phyloP scores from a whole-genome alignment of 2,113 vertebrate genomes.

The Pluvianellus socialis region DNA sequence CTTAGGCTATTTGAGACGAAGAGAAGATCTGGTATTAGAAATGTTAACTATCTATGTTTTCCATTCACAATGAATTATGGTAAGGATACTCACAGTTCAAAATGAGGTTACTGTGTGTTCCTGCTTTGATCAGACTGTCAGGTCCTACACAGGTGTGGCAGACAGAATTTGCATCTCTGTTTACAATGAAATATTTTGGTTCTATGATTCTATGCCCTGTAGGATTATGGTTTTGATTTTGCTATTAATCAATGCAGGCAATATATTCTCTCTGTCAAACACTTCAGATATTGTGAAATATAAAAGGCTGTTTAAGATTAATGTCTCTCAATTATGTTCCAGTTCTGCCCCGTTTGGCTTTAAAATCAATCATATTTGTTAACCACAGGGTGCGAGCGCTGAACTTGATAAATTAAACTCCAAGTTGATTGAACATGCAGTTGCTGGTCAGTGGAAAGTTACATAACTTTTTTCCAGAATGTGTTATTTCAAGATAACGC shows the following conservation, averaged over 20 bases:
- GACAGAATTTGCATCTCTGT: background rate
- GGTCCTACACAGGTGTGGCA: background rate
- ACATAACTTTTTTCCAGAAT: background rate
- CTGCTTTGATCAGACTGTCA: background rate
- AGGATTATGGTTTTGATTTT: background rate
- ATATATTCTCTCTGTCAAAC: background rate
- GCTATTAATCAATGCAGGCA: background rate
- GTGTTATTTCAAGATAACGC: background rate
- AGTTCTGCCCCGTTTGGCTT: background rate
- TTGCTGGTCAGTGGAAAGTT: background rate
- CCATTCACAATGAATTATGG: background rate
- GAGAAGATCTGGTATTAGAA: background rate
- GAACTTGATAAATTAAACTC: background rate
- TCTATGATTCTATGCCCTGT: background rate
- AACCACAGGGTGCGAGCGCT: background rate
- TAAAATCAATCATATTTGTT: background rate
- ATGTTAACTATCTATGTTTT: background rate
- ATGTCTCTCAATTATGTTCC: background rate
- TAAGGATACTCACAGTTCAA: background rate
- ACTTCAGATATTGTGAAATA: background rate
- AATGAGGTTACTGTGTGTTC: background rate
- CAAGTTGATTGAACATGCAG: background rate
- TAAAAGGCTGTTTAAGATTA: background rate
- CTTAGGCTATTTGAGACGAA: background rate
- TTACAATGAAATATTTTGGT: background rate